Percentiles rank a stretch among this genome's conserved stretches.
These are phyloP conservation scores for Helicoverpa zea DNA, from an alignment of 1,140 invertebrate genomes.

Conservation along the genomic window DNA sequence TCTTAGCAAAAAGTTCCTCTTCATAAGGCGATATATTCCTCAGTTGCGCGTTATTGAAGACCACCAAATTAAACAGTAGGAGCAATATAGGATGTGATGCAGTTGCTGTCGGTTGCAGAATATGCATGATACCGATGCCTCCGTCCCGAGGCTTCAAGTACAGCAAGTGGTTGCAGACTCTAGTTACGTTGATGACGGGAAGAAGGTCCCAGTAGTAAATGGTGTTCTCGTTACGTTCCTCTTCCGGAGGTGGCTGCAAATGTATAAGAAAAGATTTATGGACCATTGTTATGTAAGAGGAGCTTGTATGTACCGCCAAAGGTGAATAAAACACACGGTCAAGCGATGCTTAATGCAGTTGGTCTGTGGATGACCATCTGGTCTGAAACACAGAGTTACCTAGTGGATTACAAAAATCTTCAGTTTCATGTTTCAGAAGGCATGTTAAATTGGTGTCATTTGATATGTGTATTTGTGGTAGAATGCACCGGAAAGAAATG, in stretches of 20 bases:
- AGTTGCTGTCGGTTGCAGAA: slow-evolving; percentile 68
- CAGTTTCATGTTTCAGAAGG: too few species aligned
- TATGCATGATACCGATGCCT: slow-evolving; percentile 61
- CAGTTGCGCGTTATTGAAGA: slow-evolving; percentile 69
- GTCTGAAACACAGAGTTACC: too few species aligned
- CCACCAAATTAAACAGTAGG: slow-evolving; percentile 71
- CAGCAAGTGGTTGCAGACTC: slow-evolving; percentile 70
- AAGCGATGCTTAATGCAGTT: too few species aligned
- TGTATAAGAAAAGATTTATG: too few species aligned
- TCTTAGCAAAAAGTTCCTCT: slow-evolving; percentile 71
- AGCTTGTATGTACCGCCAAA: too few species aligned
- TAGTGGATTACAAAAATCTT: too few species aligned
- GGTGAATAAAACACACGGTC: too few species aligned
- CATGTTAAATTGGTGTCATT: too few species aligned
- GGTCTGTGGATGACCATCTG: too few species aligned
- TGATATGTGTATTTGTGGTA: too few species aligned
- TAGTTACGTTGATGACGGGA: slow-evolving; percentile 75
- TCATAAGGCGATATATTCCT: slow-evolving; percentile 68
- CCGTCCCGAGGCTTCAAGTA: slow-evolving; percentile 61
- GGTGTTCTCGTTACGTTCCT: slow-evolving; percentile 68
- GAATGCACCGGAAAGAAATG: too few species aligned
- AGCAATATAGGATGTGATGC: slow-evolving; percentile 70
- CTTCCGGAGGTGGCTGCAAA: slow-evolving; percentile 73
- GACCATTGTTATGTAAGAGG: too few species aligned
- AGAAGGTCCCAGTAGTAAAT: slow-evolving; percentile 77